phyloP scores from a whole-genome alignment of 23 tunicate species.

The Styela clava region DNA sequence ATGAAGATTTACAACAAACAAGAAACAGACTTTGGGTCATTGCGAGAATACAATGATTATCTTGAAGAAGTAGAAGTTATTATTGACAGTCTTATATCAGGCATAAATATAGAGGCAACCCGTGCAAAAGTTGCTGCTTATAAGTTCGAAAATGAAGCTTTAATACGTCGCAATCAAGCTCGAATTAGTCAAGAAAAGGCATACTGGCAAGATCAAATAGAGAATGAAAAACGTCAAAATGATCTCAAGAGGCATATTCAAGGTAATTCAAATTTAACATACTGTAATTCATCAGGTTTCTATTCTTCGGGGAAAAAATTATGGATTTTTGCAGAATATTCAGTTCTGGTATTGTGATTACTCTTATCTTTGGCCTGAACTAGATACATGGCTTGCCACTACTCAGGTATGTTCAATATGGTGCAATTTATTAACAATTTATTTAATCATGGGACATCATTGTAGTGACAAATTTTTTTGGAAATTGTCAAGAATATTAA shows the following conservation, averaged over 20 bases:
- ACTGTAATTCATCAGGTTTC: too few relatives aligned
- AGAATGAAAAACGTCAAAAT: slow-evolving; percentile 38
- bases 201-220: slow-evolving; percentile 48
- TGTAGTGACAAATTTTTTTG: too few relatives aligned
- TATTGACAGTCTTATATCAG: slow-evolving; percentile 55
- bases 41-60: slow-evolving; percentile 78
- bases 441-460: too few relatives aligned
- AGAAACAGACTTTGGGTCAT: slow-evolving; percentile 52
- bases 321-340: background rate
- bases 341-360: background rate
- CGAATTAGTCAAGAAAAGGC: slow-evolving; percentile 56
- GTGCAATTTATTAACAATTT: too few relatives aligned
- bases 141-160: slow-evolving; percentile 71
- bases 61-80: slow-evolving; percentile 82
- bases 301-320: too few relatives aligned
- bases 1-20: slow-evolving; percentile 73
- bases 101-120: slow-evolving; percentile 50
- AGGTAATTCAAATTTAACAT: too few relatives aligned
- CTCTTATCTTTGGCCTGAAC: background rate
- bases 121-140: slow-evolving; percentile 61
- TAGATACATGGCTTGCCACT: too few relatives aligned
- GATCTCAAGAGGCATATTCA: slow-evolving; percentile 36
- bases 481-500: too few relatives aligned
- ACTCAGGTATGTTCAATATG: too few relatives aligned
- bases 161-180: slow-evolving; percentile 58